Evolutionary conservation across 2,113 vertebrate species (phyloP), one percentile per base, ranked within the genome.

Genomic region (Octodon degus): DNA sequence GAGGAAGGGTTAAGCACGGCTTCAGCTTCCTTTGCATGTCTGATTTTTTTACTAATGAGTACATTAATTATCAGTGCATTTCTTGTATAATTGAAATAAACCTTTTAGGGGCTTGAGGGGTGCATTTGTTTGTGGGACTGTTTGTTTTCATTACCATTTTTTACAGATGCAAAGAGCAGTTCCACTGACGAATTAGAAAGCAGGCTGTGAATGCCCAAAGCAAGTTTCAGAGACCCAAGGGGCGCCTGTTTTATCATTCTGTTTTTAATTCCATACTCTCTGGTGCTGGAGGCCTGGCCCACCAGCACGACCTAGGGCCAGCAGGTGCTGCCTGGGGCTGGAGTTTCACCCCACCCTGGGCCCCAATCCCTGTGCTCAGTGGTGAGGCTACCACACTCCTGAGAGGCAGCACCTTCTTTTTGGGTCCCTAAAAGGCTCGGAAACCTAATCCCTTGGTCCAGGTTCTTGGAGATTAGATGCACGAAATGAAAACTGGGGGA

Each of bases 71-170:
- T 25, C 79, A 27, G 16, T n/a, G 50, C 74, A 30, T 93, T 65
- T 91, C 79, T 68, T 55, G 10, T 60, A 20, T 55, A 85, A 95
- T 86, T 91, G 60, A 89, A 96, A 89, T 86, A 89, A 86, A 91
- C 63, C 89, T 72, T 94, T 93, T 34, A 37, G 2, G 2, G 12
- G 13, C 13, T 82, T 80, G 55, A 2, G 19, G 2, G 43, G 30
- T 62, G 55, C 58, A 6, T 77, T 60, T 25, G 40, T 65, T 72
- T 76, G 34, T 32, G 30, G 13, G 34, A 11, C 22, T n/a, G 65
- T 60, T 80, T 70, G 30, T 27, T 82, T 77, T 72, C 32, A 8
- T 60, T 70, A 83, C 58, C 81, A 20, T 89, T 5, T 83, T 90
- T 58, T 13, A 50, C 20, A 77, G 82, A 89, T 20, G n/a, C 79